A percentile compares a stretch with the other conserved stretches of the same genome.
These are phyloP conservation scores for Amaurobius ferox DNA, from an alignment of 2,888 invertebrate genomes.

Conservation along the genomic window DNA sequence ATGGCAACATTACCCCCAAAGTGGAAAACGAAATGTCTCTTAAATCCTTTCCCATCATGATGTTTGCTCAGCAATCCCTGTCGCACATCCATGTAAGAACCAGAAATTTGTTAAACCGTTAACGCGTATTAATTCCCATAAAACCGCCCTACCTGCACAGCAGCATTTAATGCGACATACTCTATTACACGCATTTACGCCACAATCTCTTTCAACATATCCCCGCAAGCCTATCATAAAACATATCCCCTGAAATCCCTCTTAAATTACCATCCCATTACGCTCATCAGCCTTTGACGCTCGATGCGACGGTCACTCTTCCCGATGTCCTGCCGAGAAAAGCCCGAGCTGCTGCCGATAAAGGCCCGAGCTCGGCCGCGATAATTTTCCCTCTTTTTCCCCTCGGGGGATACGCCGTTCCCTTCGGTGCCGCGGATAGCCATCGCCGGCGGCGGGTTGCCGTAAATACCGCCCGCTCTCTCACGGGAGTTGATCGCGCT, in stretches of 20 bases:
- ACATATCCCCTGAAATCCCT: background rate
- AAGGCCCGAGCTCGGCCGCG: background rate
- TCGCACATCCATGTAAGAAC: background rate
- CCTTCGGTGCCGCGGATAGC: background rate
- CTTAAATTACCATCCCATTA: background rate
- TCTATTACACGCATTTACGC: background rate
- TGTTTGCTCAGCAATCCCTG: too few relatives aligned
- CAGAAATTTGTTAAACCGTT: slow-evolving; percentile 8
- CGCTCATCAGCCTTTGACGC: background rate
- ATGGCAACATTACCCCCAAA: too few relatives aligned
- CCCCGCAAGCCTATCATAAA: background rate
- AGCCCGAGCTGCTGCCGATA: too few relatives aligned
- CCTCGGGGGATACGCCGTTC: background rate
- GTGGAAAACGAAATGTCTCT: too few relatives aligned
- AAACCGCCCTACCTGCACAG: background rate
- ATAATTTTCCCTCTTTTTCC: background rate
- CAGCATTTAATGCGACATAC: slow-evolving; percentile 13
- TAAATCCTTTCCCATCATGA: too few relatives aligned
- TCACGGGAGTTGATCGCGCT: background rate
- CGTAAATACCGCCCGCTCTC: background rate
- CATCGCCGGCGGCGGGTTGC: background rate
- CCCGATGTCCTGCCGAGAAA: background rate
- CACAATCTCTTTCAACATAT: background rate
- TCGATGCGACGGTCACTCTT: background rate
- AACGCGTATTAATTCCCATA: slow-evolving; percentile 6